A percentile compares a stretch with the other conserved stretches of the same genome.
These are phyloP conservation scores for Puma concolor DNA, from an alignment of 2,113 vertebrate genomes.

Conservation along the genomic window DNA sequence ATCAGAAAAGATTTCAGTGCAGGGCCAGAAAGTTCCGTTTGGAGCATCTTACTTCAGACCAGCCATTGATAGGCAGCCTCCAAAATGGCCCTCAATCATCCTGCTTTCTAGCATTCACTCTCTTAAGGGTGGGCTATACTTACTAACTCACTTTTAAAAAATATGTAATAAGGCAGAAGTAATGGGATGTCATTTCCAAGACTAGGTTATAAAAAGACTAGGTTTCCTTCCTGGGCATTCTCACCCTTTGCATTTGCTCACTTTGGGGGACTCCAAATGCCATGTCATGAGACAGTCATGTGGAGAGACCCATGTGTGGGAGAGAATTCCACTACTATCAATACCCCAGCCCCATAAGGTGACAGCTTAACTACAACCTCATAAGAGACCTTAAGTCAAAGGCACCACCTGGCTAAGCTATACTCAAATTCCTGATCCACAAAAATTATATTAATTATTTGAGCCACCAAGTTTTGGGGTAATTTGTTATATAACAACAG, in stretches of 20 bases:
- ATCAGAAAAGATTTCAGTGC: not conserved
- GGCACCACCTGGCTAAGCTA: not conserved
- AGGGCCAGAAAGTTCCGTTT: not conserved
- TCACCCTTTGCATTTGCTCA: not conserved
- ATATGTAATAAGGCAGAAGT: not conserved
- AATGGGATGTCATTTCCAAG: not conserved
- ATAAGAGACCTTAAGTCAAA: not conserved
- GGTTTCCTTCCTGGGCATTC: not conserved
- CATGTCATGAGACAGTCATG: not conserved
- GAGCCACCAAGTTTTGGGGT: not conserved
- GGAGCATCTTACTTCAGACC: not conserved
- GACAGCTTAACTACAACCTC: not conserved
- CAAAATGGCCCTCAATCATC: not conserved
- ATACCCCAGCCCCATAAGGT: not conserved
- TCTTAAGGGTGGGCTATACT: not conserved
- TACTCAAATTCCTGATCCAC: not conserved
- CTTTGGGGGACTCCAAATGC: not conserved
- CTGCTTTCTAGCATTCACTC: not conserved
- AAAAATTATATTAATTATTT: not conserved
- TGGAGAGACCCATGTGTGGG: not conserved
- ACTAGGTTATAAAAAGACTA: not conserved
- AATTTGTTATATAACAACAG: not conserved
- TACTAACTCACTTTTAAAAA: not conserved
- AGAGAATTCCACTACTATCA: not conserved
- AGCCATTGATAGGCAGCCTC: not conserved